Evolutionary conservation across 2,888 invertebrate species (phyloP).

Genomic region (Patella caerulea): DNA sequence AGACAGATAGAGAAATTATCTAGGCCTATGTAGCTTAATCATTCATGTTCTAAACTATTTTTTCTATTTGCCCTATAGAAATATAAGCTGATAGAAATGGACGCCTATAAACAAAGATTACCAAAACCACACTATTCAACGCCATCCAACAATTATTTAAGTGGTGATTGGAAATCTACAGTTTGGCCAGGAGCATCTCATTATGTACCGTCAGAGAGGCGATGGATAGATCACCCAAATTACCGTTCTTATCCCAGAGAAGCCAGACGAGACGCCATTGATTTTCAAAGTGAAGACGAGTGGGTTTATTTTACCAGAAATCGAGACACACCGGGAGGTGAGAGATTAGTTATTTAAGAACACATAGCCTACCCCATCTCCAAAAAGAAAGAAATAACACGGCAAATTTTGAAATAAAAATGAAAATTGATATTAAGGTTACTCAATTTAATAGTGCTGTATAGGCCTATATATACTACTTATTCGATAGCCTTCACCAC

Average conservation of each 20-base stretch:
- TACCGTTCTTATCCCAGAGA: conserved; percentile 57
- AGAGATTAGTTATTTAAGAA: not conserved
- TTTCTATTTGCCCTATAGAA: too few relatives aligned
- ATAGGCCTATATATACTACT: too few relatives aligned
- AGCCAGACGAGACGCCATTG: conserved; percentile 60
- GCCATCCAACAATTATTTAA: conserved; percentile 58
- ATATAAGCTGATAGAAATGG: not conserved
- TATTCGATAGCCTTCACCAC: too few relatives aligned
- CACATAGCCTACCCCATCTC: too few relatives aligned
- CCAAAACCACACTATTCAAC: conserved; percentile 49
- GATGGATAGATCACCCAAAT: conserved; percentile 58
- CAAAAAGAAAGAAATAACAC: too few relatives aligned
- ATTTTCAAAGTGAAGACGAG: conserved; percentile 63
- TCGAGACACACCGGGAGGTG: conserved; percentile 62
- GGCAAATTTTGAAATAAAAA: too few relatives aligned
- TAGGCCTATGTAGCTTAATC: too few relatives aligned
- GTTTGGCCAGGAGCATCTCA: conserved; percentile 55
- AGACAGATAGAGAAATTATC: too few relatives aligned
- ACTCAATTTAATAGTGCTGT: too few relatives aligned
- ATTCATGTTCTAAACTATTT: too few relatives aligned
- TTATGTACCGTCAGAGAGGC: conserved; percentile 64
- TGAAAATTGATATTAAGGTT: too few relatives aligned
- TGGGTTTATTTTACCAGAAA: conserved; percentile 58
- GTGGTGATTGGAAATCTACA: conserved; percentile 60
- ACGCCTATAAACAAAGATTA: conserved; percentile 18